Base-by-base conservation (phyloP, 2,797 vertebrate species). In the Helostoma temminkii region DNA sequence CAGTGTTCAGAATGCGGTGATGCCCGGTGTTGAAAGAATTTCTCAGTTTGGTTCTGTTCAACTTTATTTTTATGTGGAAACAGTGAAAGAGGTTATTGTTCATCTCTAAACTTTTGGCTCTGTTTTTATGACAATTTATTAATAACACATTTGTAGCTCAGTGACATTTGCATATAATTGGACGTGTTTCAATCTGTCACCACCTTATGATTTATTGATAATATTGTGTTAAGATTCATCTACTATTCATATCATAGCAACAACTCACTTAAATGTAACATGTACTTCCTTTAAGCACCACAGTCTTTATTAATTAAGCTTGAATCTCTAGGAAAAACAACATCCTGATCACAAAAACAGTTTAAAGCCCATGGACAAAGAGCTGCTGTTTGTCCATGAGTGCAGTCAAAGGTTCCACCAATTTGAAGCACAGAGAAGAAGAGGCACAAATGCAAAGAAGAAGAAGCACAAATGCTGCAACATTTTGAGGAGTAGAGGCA, bases 121-220 rank as follows among this genome's bases (percentile, higher is more conserved):
- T 11, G 22, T 37, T 47, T 32, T 48, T 8, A 71, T 48, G 25
- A 6, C 39, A 53, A 16, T 41, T 59, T 46, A 71, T 77, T 57
- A 41, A 50, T 19, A 63, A 66, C 55, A 73, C 68, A 72, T 68
- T 60, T 65, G 25, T 64, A 25, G 41, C 36, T 42, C 43, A 57
- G 70, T 34, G 30, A 16, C 18, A 55, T 45, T 18, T 46, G 25
- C 43, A 53, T 42, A 52, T 54, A 18, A 39, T 16, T 14, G 46
- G 32, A 1, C 37, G 26, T 47, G 12, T 36, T 55, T 63, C 3
- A 2, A 56, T 32, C 5, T n/a, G 54, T 43, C 53, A 21, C 21
- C 21, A 12, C 11, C 15, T 37, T 16, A 37, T 37, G 3, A 37
- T 37, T 16, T 3, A 0, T 37, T 16, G 6, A 6, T 15, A 37